phyloP scores from a whole-genome alignment of 2,797 vertebrate genomes.

The Myripristis jacobus region DNA sequence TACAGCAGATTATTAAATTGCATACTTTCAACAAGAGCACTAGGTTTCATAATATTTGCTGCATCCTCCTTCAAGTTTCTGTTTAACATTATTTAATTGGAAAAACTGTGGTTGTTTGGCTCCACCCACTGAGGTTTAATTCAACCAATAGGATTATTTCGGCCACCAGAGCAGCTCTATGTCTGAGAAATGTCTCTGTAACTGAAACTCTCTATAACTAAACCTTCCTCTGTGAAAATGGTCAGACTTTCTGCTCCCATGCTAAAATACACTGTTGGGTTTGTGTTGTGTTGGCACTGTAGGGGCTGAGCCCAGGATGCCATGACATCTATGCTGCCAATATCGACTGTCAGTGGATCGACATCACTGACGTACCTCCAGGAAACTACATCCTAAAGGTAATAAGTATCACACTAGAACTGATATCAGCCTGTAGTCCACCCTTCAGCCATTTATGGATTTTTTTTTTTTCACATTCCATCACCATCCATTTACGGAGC shows the following conservation, averaged over 20 bases:
- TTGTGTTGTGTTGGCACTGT: conserved; percentile 46
- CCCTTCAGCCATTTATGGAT: neutral
- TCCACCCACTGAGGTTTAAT: too few species aligned
- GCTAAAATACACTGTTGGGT: conserved; percentile 8
- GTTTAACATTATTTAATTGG: neutral
- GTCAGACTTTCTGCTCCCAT: neutral
- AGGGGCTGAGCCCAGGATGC: conserved; percentile 90
- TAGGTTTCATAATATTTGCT: too few species aligned
- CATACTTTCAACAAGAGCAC: neutral
- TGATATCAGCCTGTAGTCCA: neutral
- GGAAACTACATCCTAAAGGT: conserved; percentile 89
- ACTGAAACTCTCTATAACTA: conserved; percentile 14
- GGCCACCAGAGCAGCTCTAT: neutral
- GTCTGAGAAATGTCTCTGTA: conserved; percentile 51
- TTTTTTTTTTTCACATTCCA: neutral
- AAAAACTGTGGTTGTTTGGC: too few species aligned
- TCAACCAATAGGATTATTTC: too few species aligned
- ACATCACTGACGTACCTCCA: conserved; percentile 88
- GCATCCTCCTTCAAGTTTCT: neutral
- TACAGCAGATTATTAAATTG: too few species aligned
- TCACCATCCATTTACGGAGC: neutral
- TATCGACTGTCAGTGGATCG: conserved; percentile 92
- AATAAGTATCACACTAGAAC: neutral
- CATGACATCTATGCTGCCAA: conserved; percentile 89
- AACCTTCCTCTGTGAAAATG: too few species aligned